phyloP scores from a whole-genome alignment of 2,797 vertebrate genomes.

The Falco novaeseelandiae region DNA sequence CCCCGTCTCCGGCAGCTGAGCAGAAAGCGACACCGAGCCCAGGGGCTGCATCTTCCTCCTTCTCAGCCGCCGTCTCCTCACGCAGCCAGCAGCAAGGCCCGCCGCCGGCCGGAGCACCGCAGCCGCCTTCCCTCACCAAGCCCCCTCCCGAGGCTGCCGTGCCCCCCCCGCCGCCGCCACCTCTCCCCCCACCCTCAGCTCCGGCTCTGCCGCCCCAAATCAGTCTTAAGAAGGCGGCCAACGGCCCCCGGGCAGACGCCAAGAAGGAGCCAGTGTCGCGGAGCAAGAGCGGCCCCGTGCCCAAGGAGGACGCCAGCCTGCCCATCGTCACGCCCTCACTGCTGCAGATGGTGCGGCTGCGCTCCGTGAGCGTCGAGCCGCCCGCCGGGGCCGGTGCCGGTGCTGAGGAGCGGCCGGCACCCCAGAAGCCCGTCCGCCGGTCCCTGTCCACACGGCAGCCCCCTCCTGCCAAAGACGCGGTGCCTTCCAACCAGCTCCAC shows the following conservation, averaged over 20 bases:
- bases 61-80: neutral
- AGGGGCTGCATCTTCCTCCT: neutral
- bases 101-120: accelerated
- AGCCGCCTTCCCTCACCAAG: accelerated
- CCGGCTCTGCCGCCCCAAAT: neutral
- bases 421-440: slow-evolving; percentile 83
- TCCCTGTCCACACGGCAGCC: slow-evolving; percentile 80
- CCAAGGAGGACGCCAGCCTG: slow-evolving; percentile 89
- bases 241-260: neutral
- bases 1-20: neutral
- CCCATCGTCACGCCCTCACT: slow-evolving; percentile 94
- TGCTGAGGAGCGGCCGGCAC: slow-evolving; percentile 41
- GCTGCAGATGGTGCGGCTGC: slow-evolving; percentile 95
- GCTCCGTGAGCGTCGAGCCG: slow-evolving; percentile 83
- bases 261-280: slow-evolving; percentile 79
- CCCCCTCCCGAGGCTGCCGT: neutral
- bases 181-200: neutral
- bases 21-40: neutral
- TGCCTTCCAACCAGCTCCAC: slow-evolving; percentile 84
- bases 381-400: neutral
- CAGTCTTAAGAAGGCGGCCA: slow-evolving; percentile 53
- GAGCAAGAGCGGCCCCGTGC: slow-evolving; percentile 79
- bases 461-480: slow-evolving; percentile 31
- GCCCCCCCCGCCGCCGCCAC: neutral
- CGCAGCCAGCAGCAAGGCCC: neutral